These are phyloP conservation scores for Spea multiplicata DNA, from an alignment of 2,113 vertebrate genomes.

Conservation along the genomic window DNA sequence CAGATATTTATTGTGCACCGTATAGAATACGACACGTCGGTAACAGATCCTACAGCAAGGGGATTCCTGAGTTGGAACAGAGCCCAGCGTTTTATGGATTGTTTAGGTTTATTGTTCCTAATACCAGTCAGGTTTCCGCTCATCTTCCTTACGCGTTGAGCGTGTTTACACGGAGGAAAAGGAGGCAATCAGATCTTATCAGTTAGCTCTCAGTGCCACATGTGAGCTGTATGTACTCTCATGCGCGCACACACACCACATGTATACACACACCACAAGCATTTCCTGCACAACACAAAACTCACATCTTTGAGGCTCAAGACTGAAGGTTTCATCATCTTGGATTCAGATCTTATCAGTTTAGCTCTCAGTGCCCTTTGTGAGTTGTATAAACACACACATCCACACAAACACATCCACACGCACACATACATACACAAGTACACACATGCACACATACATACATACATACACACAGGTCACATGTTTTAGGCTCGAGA, in stretches of 20 bases:
- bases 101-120: too few relatives aligned
- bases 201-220: conserved; percentile 64
- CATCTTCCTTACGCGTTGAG: too few relatives aligned
- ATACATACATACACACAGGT: neutral
- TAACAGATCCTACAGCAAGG: too few relatives aligned
- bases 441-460: conserved; percentile 5
- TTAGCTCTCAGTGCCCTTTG: conserved; percentile 61
- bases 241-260: neutral
- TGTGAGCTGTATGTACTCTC: neutral
- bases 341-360: conserved; percentile 64
- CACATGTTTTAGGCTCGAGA: conserved; percentile 20
- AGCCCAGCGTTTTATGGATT: too few relatives aligned
- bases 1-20: too few relatives aligned
- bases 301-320: neutral
- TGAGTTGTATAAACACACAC: neutral
- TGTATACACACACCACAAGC: neutral
- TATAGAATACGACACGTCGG: too few relatives aligned
- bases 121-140: too few relatives aligned
- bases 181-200: conserved; percentile 68
- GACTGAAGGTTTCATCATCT: too few relatives aligned
- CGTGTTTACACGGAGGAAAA: neutral
- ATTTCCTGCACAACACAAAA: too few relatives aligned
- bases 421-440: too few relatives aligned
- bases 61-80: too few relatives aligned
- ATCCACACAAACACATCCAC: too few relatives aligned